These are phyloP conservation scores for Oceanodroma leucorhoa DNA, from an alignment of 2,797 vertebrate species.

Conservation along the genomic window DNA sequence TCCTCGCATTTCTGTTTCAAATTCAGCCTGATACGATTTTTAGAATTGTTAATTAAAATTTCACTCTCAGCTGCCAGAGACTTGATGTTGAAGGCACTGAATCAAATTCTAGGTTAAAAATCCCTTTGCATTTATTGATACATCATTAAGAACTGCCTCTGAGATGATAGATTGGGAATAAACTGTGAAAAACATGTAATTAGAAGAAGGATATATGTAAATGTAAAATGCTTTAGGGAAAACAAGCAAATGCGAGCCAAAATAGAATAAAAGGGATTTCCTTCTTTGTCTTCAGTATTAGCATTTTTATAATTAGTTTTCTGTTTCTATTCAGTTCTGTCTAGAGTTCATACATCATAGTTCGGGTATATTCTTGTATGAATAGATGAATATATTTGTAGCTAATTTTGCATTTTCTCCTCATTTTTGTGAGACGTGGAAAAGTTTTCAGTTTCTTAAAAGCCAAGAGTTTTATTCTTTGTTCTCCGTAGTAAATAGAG, in stretches of 20 bases:
- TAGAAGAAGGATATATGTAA: neutral
- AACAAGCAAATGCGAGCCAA: neutral
- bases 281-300: neutral
- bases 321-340: neutral
- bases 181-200: neutral
- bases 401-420: neutral
- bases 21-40: neutral
- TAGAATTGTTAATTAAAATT: neutral
- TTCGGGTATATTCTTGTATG: neutral
- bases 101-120: neutral
- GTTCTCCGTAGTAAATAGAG: neutral
- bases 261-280: neutral
- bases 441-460: neutral
- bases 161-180: neutral
- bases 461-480: neutral
- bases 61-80: neutral
- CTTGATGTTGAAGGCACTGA: neutral
- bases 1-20: neutral
- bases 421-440: neutral
- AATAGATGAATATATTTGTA: neutral
- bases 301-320: neutral
- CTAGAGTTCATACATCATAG: neutral
- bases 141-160: neutral
- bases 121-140: neutral
- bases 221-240: neutral